phyloP scores from a whole-genome alignment of 1,140 invertebrate species.

The Notospermus geniculatus region DNA sequence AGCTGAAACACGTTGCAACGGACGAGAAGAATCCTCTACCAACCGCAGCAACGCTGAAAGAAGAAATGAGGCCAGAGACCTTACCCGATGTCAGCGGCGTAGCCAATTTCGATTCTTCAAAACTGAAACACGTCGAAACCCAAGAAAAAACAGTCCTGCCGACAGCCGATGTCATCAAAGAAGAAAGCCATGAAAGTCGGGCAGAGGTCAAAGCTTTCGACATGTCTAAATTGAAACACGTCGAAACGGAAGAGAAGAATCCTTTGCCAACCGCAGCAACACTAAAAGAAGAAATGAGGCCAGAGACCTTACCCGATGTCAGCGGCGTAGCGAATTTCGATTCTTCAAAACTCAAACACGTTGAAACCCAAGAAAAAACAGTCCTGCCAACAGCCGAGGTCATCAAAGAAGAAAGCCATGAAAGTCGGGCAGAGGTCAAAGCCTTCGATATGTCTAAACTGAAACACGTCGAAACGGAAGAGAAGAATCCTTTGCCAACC shows the following conservation, averaged over 20 bases:
- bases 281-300: slow-evolving; percentile 26
- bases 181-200: slow-evolving; percentile 2
- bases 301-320: slow-evolving; percentile 19
- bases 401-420: slow-evolving; percentile 26
- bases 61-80: neutral
- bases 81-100: slow-evolving; percentile 5
- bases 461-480: neutral
- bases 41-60: slow-evolving; percentile 22
- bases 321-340: slow-evolving; percentile 27
- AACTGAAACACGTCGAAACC: too few relatives aligned
- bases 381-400: slow-evolving; percentile 28
- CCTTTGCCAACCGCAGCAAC: slow-evolving; percentile 33
- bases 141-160: neutral
- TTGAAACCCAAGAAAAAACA: slow-evolving; percentile 24
- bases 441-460: neutral
- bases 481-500: slow-evolving; percentile 7
- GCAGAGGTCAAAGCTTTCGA: slow-evolving; percentile 21
- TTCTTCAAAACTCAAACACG: slow-evolving; percentile 21
- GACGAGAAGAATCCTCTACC: slow-evolving; percentile 37
- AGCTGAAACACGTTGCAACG: slow-evolving; percentile 29
- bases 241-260: slow-evolving; percentile 33
- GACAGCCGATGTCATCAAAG: neutral
- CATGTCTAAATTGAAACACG: slow-evolving; percentile 29
- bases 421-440: neutral
- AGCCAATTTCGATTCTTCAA: neutral